These are phyloP conservation scores for Hemicrepidius hirtus DNA, from an alignment of 2,888 invertebrate species.

Conservation along the genomic window DNA sequence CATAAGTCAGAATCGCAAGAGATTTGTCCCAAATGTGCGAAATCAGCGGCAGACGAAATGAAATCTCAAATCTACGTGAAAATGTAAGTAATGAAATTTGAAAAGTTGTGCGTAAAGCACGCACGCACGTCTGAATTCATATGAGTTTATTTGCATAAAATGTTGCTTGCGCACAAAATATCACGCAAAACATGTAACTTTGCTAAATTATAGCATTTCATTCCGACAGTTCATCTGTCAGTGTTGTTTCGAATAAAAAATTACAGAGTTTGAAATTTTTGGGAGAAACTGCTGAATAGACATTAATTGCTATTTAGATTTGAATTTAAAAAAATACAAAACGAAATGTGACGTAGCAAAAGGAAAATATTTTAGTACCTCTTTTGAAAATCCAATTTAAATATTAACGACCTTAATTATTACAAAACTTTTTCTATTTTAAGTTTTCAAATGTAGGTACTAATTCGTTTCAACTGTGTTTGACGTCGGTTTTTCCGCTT, in stretches of 20 bases:
- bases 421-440: conserved; percentile 25
- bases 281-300: too few species aligned
- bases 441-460: neutral
- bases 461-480: neutral
- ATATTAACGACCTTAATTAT: conserved; percentile 13
- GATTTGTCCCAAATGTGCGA: conserved; percentile 43
- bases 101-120: conserved; percentile 54
- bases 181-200: conserved; percentile 49
- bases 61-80: conserved; percentile 52
- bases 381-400: conserved; percentile 1
- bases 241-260: conserved; percentile 11
- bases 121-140: conserved; percentile 52
- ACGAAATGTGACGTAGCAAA: neutral
- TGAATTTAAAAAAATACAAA: too few species aligned
- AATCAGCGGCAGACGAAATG: conserved; percentile 44
- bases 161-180: conserved; percentile 44
- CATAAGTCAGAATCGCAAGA: conserved; percentile 36
- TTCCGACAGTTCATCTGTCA: conserved; percentile 36
- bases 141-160: conserved; percentile 52
- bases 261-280: neutral
- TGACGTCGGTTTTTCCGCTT: too few species aligned
- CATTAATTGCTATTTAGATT: too few species aligned
- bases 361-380: neutral
- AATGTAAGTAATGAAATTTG: conserved; percentile 52
- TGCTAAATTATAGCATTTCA: conserved; percentile 43